A percentile compares a stretch with the other conserved stretches of the same genome.
These are phyloP conservation scores for Eristalis arbustorum DNA, from an alignment of 2,888 invertebrate genomes.

Conservation along the genomic window DNA sequence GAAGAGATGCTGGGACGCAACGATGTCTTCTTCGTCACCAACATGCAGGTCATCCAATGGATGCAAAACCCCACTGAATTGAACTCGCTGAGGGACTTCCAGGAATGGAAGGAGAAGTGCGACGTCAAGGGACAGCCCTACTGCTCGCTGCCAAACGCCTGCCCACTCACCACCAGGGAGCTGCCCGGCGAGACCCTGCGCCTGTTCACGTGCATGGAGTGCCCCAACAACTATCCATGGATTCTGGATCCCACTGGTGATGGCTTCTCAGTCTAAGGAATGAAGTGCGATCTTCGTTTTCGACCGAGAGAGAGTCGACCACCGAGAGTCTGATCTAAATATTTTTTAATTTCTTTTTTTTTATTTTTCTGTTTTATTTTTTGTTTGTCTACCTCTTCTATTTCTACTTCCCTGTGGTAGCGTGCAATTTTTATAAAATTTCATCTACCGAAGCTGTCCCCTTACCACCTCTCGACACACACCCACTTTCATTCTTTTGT, in stretches of 20 bases:
- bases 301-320: conserved; percentile 76
- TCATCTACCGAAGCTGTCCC: conserved; percentile 34
- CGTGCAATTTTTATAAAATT: conserved; percentile 64
- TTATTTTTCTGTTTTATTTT: conserved; percentile 35
- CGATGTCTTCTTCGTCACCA: conserved; percentile 96
- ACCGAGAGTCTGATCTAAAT: conserved; percentile 80
- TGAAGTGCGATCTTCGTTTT: conserved; percentile 32
- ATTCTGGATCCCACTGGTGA: conserved; percentile 96
- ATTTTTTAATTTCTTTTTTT: conserved; percentile 34
- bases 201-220: conserved; percentile 97
- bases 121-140: conserved; percentile 96
- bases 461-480: conserved; percentile 31
- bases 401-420: conserved; percentile 25
- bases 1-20: conserved; percentile 94
- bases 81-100: conserved; percentile 92
- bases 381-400: background rate
- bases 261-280: conserved; percentile 88
- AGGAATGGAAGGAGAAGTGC: conserved; percentile 97
- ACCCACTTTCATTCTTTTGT: conserved; percentile 25
- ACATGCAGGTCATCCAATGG: conserved; percentile 96
- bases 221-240: conserved; percentile 97
- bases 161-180: conserved; percentile 93
- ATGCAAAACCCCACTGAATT: conserved; percentile 97
- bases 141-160: conserved; percentile 95
- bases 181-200: conserved; percentile 95